Conservation (phyloP, 2,888 invertebrate species). For the Drosophila kanekoi region DNA sequence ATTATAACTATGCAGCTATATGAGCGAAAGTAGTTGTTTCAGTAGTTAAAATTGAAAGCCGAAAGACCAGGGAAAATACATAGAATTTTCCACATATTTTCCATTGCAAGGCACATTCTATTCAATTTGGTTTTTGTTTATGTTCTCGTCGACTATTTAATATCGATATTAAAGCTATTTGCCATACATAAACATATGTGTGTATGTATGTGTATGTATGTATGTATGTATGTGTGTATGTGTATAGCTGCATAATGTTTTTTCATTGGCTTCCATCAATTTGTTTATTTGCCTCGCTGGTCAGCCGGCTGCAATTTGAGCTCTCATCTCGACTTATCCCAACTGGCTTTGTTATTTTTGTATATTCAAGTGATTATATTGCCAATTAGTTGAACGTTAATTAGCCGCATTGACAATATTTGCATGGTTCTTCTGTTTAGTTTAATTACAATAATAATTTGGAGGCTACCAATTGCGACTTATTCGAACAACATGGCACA, state of each 20-base stretch:
- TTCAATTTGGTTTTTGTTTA: slow-evolving; percentile 17
- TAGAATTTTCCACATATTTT: too few species aligned
- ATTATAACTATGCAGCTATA: too few species aligned
- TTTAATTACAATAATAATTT: slow-evolving; percentile 60
- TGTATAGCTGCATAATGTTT: slow-evolving; percentile 5
- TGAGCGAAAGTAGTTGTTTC: too few species aligned
- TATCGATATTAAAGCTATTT: neutral
- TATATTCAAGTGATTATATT: slow-evolving; percentile 61
- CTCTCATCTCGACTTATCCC: slow-evolving; percentile 9
- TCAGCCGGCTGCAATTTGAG: slow-evolving; percentile 24
- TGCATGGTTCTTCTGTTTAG: slow-evolving; percentile 58
- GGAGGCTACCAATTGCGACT: slow-evolving; percentile 55
- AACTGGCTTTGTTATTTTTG: slow-evolving; percentile 17
- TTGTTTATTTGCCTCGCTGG: slow-evolving; percentile 28
- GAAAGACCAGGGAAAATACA: too few species aligned
- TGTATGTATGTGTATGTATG: too few species aligned
- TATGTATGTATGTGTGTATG: too few species aligned
- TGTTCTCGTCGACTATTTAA: too few species aligned
- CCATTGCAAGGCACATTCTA: slow-evolving; percentile 14
- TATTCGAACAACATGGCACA: slow-evolving; percentile 27
- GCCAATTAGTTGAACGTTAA: slow-evolving; percentile 71
- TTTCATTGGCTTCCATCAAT: slow-evolving; percentile 32
- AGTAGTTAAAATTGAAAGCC: too few species aligned
- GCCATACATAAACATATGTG: neutral
- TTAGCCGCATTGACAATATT: slow-evolving; percentile 66